Percentiles rank a stretch among this genome's conserved stretches.
These are phyloP conservation scores for Porites lutea DNA, from an alignment of 64 coral and sea anemone genomes.

Conservation along the genomic window DNA sequence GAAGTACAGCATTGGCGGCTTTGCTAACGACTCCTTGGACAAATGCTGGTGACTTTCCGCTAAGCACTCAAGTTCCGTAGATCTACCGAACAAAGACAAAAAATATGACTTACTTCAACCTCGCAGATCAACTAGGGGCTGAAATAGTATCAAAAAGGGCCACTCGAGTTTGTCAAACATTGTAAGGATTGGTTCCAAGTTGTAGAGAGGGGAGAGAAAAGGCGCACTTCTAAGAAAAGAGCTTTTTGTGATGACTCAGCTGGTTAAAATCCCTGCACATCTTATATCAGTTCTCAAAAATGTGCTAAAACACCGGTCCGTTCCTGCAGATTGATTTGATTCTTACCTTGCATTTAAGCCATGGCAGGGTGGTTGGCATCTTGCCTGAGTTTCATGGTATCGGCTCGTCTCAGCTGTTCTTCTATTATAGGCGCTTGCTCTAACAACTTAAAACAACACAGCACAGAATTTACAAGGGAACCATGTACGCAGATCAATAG, in stretches of 20 bases:
- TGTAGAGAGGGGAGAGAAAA: no score
- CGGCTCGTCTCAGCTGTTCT: slow-evolving; percentile 89
- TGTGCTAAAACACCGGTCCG: background rate
- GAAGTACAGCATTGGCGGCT: slow-evolving; percentile 97
- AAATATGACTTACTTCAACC: background rate
- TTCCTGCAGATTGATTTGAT: background rate
- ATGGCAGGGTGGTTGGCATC: slow-evolving; percentile 97
- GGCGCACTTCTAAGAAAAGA: no score
- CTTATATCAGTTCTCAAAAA: no score
- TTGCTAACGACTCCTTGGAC: slow-evolving; percentile 97
- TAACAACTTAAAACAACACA: slow-evolving; percentile 68
- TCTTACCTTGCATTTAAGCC: slow-evolving; percentile 89
- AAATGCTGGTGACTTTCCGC: slow-evolving; percentile 99
- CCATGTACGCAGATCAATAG: background rate
- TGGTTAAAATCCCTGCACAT: background rate
- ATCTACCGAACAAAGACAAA: slow-evolving; percentile 55
- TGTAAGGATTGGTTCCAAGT: no score
- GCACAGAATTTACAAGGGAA: no score
- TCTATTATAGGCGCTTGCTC: slow-evolving; percentile 97
- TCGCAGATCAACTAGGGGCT: no score
- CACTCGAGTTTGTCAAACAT: no score
- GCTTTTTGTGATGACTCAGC: no score
- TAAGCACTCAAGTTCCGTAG: slow-evolving; percentile 94
- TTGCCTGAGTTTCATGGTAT: slow-evolving; percentile 80
- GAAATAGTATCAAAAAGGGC: no score